Evolutionary conservation across 2,113 vertebrate genomes (phyloP).

Genomic region (Onychostoma macrolepis): DNA sequence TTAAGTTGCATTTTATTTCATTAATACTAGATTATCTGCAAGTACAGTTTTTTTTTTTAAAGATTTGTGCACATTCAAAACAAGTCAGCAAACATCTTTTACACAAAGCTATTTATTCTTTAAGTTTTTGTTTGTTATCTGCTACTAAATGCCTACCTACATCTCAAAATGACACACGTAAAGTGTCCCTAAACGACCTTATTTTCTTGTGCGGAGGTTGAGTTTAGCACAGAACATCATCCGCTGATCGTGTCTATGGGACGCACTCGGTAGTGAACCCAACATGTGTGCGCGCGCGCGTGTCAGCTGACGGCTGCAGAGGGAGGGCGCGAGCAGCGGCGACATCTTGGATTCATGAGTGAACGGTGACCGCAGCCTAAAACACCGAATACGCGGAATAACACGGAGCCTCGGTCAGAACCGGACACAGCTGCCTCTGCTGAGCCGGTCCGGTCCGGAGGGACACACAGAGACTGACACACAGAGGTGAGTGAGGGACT

Average conservation of each 20-base stretch:
- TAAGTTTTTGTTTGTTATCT: not conserved
- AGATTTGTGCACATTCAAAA: no score
- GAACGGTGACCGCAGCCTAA: slow-evolving; percentile 48
- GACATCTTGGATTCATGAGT: slow-evolving; percentile 64
- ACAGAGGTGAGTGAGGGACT: slow-evolving; percentile 34
- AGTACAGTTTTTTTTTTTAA: no score
- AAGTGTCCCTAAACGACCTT: no score
- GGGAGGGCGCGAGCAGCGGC: slow-evolving; percentile 48
- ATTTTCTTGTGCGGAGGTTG: no score
- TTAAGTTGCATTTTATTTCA: no score
- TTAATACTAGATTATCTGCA: no score
- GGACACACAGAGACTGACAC: slow-evolving; percentile 9
- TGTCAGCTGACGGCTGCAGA: slow-evolving; percentile 62
- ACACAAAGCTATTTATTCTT: no score
- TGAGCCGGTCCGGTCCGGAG: not conserved
- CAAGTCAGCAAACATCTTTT: no score
- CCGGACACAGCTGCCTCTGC: not conserved
- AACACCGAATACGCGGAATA: not conserved
- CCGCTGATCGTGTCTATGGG: no score
- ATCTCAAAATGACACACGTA: no score
- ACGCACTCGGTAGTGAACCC: slow-evolving; percentile 9
- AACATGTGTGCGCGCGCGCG: slow-evolving; percentile 1
- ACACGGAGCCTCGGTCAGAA: not conserved
- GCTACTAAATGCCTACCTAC: no score
- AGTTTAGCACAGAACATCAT: not conserved